Base-by-base conservation (phyloP, 1,140 invertebrate genomes). In the Lerema accius region DNA sequence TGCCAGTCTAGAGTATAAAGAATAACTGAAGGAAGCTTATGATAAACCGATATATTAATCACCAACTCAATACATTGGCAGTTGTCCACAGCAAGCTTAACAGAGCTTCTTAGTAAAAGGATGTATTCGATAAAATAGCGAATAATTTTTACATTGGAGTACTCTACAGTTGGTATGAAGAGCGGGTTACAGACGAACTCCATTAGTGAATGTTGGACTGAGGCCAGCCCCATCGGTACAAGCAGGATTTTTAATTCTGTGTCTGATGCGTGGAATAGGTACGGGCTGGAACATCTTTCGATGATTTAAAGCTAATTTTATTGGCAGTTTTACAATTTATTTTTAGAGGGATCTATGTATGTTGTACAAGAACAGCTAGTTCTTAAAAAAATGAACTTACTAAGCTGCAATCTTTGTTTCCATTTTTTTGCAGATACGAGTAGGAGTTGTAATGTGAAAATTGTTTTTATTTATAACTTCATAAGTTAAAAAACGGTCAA, bases 201-300 rank as follows among this genome's bases (percentile, higher is more conserved):
- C 82, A 86, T 86, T 86, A 88, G 83, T 71, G 78, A 81, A 53
- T 79, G 78, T 84, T 88, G 85, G 85, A 82, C 68, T 65, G 4
- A 50, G 67, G 77, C 85, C 85, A 88, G 73, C 26, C 65, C 32
- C 17, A 48, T 49, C 67, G 63, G 50, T 42, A 53, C 16, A 32
- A 28, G 66, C 51, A 46, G 56, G 61, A 68, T 70, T 65, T 68
- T 71, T 71, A 71, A 68, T 63, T 71, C 50, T 67, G n/a, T 55
- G 62, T 13, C 2, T 23, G 19, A n/a, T n/a, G n/a, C n/a, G n/a
- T 26, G 53, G 43, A 32, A 58, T 32, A 35, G 40, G 11, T 45
- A 13, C 0, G 0, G 40, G 2, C 53, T 58, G 26, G 53, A 58
- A 58, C 23, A 32, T 16, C 15, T 58, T 28, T 45, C n/a, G 6